Conservation (phyloP, 2,113 vertebrate genomes). For the Tetraodon nigroviridis region DNA sequence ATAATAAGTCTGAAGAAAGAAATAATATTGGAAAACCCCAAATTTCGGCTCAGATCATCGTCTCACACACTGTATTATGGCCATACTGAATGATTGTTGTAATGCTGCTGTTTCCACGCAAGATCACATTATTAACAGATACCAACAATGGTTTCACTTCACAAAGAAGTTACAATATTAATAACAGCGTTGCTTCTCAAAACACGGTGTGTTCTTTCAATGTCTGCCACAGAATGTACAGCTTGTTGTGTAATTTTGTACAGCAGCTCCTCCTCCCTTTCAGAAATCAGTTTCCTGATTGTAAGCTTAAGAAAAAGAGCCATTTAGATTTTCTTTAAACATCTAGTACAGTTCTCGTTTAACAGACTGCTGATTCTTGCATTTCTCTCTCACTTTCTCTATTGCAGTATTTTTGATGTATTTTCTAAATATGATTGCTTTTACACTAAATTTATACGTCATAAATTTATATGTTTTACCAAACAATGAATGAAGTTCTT, state of each 20-base stretch:
- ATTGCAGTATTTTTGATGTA: background rate
- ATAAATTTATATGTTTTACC: background rate
- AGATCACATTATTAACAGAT: background rate
- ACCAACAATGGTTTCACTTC: constrained; percentile 14
- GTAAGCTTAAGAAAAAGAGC: constrained; percentile 25
- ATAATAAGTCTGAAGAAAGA: background rate
- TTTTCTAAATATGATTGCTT: background rate
- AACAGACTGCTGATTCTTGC: constrained; percentile 10
- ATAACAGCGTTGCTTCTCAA: background rate
- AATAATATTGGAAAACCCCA: constrained; percentile 1
- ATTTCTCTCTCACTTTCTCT: constrained; percentile 4
- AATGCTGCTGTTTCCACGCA: constrained; percentile 11
- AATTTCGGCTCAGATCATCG: background rate
- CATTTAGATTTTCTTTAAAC: constrained; percentile 7
- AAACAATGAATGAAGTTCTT: background rate
- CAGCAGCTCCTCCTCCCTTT: constrained; percentile 45
- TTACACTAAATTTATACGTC: constrained; percentile 1
- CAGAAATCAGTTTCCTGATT: constrained; percentile 8
- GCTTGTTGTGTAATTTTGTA: background rate
- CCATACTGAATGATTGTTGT: background rate
- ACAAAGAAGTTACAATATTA: background rate
- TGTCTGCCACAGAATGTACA: background rate
- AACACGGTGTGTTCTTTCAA: too few relatives aligned
- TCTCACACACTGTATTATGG: constrained; percentile 1
- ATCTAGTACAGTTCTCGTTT: constrained; percentile 12